Percentiles rank a stretch among this genome's conserved stretches.
Conservation (phyloP, 2,888 invertebrate species). For the Allacma fusca region DNA sequence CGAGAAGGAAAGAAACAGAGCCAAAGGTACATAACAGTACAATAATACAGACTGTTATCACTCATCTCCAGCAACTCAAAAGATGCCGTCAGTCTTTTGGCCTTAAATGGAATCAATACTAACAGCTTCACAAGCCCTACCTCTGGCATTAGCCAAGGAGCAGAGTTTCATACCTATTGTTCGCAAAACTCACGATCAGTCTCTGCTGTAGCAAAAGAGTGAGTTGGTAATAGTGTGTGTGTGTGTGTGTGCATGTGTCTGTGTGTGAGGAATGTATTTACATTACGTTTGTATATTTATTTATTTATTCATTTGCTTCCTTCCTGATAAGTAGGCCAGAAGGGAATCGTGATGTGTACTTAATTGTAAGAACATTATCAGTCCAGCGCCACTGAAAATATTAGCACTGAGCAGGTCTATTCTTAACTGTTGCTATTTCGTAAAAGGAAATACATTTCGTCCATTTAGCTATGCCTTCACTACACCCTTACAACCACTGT, state of each 20-base stretch:
- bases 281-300: slow-evolving; percentile 3
- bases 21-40: too few relatives aligned
- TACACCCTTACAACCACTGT: too few relatives aligned
- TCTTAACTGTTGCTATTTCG: background rate
- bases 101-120: too few relatives aligned
- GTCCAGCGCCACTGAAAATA: slow-evolving; percentile 12
- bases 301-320: slow-evolving; percentile 12
- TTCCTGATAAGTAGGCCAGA: slow-evolving; percentile 12
- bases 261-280: background rate
- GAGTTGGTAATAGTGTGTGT: background rate
- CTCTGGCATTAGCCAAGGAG: too few relatives aligned
- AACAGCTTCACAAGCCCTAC: too few relatives aligned
- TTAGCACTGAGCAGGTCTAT: slow-evolving; percentile 3
- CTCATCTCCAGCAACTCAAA: too few relatives aligned
- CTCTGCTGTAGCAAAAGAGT: background rate
- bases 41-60: too few relatives aligned
- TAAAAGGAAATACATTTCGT: slow-evolving; percentile 12
- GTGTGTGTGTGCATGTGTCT: background rate
- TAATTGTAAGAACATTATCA: slow-evolving; percentile 5
- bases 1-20: too few relatives aligned
- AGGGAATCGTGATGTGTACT: slow-evolving; percentile 11
- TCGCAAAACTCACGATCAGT: too few relatives aligned
- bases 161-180: too few relatives aligned
- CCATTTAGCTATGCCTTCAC: background rate
- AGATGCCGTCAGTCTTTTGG: too few relatives aligned